Evolutionary conservation across 2,113 vertebrate species (phyloP), one percentile per base, ranked within the genome.

Genomic region (Megaptera novaeangliae): DNA sequence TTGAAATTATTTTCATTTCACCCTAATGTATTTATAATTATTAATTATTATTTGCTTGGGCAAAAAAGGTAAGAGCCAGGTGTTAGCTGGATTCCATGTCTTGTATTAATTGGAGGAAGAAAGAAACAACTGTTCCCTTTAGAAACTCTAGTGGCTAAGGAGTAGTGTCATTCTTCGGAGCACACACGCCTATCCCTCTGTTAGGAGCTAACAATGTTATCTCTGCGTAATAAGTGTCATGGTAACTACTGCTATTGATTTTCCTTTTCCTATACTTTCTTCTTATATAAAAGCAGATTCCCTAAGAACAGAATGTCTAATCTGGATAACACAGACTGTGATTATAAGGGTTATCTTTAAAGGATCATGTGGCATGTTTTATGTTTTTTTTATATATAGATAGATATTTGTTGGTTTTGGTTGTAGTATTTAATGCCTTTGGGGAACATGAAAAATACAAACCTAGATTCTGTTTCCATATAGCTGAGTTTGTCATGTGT

Each of bases 401-500:
- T 91, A 82, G 72, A 80, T 69, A 66, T 59, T 88, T 61, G 59
- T 71, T 93, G 71, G 25, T 55, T 78, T 92, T 82, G 20, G 12
- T 95, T 61, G 92, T 87, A 41, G 15, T 97, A 77, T 27, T 41
- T 95, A 97, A 97, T 78, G 98, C 99, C 99, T 99, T 98, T 99
- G 97, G 99, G 98, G 98, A 99, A 94, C 90, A 96, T 95, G 68
- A 98, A 97, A 97, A 97, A 98, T 80, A 93, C 41, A 95, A 98
- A 99, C 98, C 98, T 98, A 99, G 99, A 99, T 99, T 99, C 98
- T 98, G 99, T 99, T 99, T 98, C 99, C 99, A 99, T 99, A 99
- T 99, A 99, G 99, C 99, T 99, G 98, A 99, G 99, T 99, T 99
- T 99, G 99, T 99, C 99, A 99, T 99, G 99, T 99, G 99, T 99